Evolutionary conservation across 1,140 invertebrate species (phyloP).

Genomic region (silkworm (Bombyx mori)): DNA sequence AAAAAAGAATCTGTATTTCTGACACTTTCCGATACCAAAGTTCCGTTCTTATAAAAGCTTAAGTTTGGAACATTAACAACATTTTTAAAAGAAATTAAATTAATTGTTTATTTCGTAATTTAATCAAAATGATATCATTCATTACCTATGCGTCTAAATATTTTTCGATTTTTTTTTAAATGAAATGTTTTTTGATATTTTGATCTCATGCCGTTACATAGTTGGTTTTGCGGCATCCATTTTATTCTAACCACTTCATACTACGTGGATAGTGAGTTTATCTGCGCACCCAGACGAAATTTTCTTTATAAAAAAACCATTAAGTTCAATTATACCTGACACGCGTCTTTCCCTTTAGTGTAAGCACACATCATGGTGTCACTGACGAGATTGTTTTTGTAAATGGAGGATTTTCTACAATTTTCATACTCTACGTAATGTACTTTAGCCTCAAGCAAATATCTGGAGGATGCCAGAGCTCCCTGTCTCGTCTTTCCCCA

Average conservation of each 20-base stretch:
- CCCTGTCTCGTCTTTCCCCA: slow-evolving; percentile 61
- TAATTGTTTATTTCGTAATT: no score
- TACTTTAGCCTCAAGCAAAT: slow-evolving; percentile 57
- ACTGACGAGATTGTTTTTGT: slow-evolving; percentile 45
- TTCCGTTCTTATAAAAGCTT: no score
- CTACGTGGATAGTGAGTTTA: no score
- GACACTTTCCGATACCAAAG: no score
- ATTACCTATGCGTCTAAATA: no score
- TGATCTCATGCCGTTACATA: no score
- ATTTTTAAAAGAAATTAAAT: background rate
- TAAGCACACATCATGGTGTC: slow-evolving; percentile 71
- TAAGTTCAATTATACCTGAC: slow-evolving; percentile 57
- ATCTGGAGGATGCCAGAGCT: slow-evolving; percentile 53
- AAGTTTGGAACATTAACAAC: background rate
- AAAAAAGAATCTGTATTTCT: background rate
- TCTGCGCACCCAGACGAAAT: background rate
- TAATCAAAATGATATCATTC: no score
- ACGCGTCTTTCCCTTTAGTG: slow-evolving; percentile 64
- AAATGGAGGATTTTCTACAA: slow-evolving; percentile 47
- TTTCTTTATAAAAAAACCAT: background rate
- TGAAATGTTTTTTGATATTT: background rate
- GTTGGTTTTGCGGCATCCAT: no score
- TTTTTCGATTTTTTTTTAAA: no score
- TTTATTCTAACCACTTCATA: no score
- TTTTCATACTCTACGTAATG: slow-evolving; percentile 31